Conservation (phyloP, 2,113 vertebrate genomes). For the Hemibagrus wyckioides region DNA sequence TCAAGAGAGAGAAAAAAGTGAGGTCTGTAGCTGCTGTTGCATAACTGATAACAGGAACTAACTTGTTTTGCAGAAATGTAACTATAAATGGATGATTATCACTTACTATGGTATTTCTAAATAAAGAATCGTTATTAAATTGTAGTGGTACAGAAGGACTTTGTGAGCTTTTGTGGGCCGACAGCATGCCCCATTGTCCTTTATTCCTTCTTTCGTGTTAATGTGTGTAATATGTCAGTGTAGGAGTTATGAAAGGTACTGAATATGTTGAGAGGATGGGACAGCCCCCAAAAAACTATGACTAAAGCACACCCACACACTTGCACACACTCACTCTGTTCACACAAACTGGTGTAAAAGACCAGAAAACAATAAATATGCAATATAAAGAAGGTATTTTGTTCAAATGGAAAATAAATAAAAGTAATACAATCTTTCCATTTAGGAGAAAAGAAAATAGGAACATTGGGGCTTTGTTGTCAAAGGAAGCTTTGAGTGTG, state of each 20-base stretch:
- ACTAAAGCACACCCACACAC: background rate
- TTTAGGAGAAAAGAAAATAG: background rate
- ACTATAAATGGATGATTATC: background rate
- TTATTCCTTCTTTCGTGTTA: background rate
- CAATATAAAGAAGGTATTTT: background rate
- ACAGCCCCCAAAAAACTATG: constrained; percentile 23
- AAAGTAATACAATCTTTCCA: constrained; percentile 25
- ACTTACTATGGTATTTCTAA: background rate
- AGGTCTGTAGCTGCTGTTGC: background rate
- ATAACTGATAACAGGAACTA: background rate
- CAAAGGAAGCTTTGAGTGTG: constrained; percentile 17
- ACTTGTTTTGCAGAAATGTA: background rate
- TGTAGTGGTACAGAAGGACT: background rate
- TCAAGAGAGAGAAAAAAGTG: background rate
- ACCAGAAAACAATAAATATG: background rate
- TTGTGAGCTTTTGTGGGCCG: too few species aligned
- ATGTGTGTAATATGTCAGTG: constrained; percentile 1
- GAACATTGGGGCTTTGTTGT: background rate
- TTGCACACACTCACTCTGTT: background rate
- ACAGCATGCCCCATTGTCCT: background rate
- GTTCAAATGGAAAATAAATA: background rate
- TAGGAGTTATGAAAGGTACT: constrained; percentile 17
- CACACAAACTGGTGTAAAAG: constrained; percentile 44
- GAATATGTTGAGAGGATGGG: constrained; percentile 7
- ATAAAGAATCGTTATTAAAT: background rate